Base-by-base conservation (phyloP, 2,113 vertebrate genomes). In the Agelaius tricolor region DNA sequence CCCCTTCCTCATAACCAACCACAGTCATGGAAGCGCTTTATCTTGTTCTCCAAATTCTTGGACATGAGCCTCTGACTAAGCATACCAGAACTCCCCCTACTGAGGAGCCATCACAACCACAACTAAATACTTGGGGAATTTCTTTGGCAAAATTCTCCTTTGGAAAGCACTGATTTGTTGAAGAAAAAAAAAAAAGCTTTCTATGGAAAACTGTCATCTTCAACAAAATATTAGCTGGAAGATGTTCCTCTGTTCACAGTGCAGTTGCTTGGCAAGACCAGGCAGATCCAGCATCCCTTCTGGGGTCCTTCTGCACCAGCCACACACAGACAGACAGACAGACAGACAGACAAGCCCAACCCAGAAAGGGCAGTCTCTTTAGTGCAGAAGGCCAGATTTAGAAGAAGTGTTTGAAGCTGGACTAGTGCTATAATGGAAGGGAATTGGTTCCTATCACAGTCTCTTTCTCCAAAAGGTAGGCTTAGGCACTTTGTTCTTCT, bases 11-110 rank as follows among this genome's bases (percentile, higher is more conserved):
- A 28, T 84, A 55, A 84, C 33, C 61, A 90, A 4, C 33, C 55
- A 47, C 30, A 55, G 31, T 69, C 49, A 69, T 69, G 79, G 92
- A 92, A 92, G 35, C 51, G 66, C 39, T 93, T 91, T 4, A 30
- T 43, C 22, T 49, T 63, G 30, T 69, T 89, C 79, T 95, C 75
- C 30, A 1, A 66, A 69, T 88, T 80, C 71, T 67, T 94, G 92
- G 85, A 43, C 22, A 3, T 26, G 68, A 84, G 82, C 81, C 66
- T 91, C 65, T 88, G 83, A 85, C 89, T 77, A 47, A 92, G 82
- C 75, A 88, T 86, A 93, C 93, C 93, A 90, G 87, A 96, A 95
- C 93, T 96, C 96, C 93, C 94, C 87, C 95, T 96, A 51, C 90
- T 94, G 94, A 91, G 90, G 73, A 96, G 82, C 95, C 62, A 84